These are phyloP conservation scores for Automeris io DNA, from an alignment of 2,888 invertebrate species.

Conservation along the genomic window DNA sequence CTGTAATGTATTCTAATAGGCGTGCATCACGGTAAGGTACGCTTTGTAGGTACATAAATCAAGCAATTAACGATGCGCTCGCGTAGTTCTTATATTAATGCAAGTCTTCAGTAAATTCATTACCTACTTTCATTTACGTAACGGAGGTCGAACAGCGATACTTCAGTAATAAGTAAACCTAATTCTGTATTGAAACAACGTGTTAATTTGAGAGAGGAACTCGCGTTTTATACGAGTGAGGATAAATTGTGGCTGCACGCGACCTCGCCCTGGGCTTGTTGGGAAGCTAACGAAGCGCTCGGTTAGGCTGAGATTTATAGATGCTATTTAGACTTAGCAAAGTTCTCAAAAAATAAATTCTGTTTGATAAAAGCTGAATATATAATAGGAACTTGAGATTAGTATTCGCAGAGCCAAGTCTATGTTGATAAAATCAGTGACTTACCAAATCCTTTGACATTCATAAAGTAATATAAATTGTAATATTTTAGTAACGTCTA, in stretches of 20 bases:
- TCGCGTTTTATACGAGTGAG: conserved; percentile 24
- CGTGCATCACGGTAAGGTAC: conserved; percentile 50
- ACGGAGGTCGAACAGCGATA: too few relatives aligned
- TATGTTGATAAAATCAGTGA: too few relatives aligned
- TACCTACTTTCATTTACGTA: neutral
- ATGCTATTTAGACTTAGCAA: too few relatives aligned
- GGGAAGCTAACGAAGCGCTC: conserved; percentile 51
- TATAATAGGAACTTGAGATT: too few relatives aligned
- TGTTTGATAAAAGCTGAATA: too few relatives aligned
- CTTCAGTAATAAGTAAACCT: too few relatives aligned
- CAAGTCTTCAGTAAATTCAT: neutral
- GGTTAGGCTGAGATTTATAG: conserved; percentile 25
- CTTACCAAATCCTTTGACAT: too few relatives aligned
- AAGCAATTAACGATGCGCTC: conserved; percentile 63
- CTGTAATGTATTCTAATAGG: conserved; percentile 9
- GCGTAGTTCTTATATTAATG: conserved; percentile 30
- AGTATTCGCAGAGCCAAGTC: too few relatives aligned
- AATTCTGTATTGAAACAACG: neutral
- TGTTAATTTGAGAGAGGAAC: conserved; percentile 29
- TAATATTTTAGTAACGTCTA: too few relatives aligned
- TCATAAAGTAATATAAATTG: too few relatives aligned
- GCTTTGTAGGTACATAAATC: conserved; percentile 50
- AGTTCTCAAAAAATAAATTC: too few relatives aligned
- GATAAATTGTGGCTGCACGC: conserved; percentile 52
- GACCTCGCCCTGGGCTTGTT: conserved; percentile 63